These are phyloP conservation scores for Cactoblastis cactorum DNA, from an alignment of 2,888 invertebrate genomes.

Conservation along the genomic window DNA sequence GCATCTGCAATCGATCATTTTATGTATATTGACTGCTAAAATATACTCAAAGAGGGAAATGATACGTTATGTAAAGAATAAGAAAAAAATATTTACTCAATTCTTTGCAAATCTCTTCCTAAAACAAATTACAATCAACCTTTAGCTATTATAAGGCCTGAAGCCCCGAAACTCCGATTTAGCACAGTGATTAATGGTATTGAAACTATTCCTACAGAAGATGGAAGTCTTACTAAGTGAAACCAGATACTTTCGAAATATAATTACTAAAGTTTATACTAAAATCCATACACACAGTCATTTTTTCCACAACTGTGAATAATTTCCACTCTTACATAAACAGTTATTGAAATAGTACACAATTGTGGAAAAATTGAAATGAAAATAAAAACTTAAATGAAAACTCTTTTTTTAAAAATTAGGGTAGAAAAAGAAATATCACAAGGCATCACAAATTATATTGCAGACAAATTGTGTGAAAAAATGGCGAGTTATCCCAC, in stretches of 20 bases:
- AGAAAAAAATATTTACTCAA: neutral
- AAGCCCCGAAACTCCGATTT: neutral
- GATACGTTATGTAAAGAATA: neutral
- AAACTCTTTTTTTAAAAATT: neutral
- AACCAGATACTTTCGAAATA: too few relatives aligned
- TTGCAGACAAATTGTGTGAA: constrained; percentile 7
- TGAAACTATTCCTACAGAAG: neutral
- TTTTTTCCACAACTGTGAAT: too few relatives aligned
- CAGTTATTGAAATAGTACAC: too few relatives aligned
- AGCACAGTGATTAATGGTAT: neutral
- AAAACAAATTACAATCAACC: neutral
- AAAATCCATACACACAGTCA: too few relatives aligned
- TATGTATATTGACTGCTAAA: too few relatives aligned
- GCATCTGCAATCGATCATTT: too few relatives aligned
- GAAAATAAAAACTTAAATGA: too few relatives aligned
- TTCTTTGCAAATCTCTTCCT: neutral
- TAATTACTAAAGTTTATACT: too few relatives aligned
- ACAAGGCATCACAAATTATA: neutral
- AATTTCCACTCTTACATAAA: too few relatives aligned
- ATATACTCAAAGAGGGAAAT: too few relatives aligned
- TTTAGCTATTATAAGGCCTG: neutral
- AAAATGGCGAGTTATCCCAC: constrained; percentile 1
- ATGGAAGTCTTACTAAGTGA: neutral
- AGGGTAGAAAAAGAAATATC: neutral
- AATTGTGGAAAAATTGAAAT: too few relatives aligned